Conservation (phyloP, 2,113 vertebrate species). For the Psittacara wagleri region DNA sequence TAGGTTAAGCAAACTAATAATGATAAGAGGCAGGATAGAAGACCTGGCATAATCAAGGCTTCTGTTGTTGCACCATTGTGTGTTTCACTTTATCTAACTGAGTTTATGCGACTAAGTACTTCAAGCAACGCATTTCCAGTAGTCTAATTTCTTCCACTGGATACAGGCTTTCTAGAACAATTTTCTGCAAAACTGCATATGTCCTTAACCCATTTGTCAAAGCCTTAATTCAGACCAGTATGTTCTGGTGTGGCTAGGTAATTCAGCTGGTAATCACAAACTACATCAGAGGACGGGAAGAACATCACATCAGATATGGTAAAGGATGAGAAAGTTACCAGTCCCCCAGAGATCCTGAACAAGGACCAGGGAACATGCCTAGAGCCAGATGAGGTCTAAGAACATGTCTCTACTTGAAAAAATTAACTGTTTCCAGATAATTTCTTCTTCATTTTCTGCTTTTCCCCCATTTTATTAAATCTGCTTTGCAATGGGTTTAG, state of each 20-base stretch:
- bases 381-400: not conserved
- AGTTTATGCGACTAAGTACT: constrained; percentile 34
- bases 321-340: accelerated
- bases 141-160: constrained; percentile 30
- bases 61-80: not conserved
- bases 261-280: not conserved
- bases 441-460: not conserved
- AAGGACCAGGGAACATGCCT: not conserved
- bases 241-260: not conserved
- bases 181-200: not conserved
- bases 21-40: not conserved
- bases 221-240: not conserved
- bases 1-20: not conserved
- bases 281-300: not conserved
- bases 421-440: not conserved
- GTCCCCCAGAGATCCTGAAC: not conserved
- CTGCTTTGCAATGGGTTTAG: not conserved
- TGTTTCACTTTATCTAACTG: constrained; percentile 5
- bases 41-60: not conserved
- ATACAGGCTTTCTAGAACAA: not conserved
- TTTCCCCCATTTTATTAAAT: not conserved
- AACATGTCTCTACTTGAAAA: not conserved
- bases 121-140: not conserved
- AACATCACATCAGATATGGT: not conserved
- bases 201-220: not conserved